Percentiles rank a stretch among this genome's conserved stretches.
phyloP scores from a whole-genome alignment of 2,797 vertebrate species.

The Loriculus beryllinus region DNA sequence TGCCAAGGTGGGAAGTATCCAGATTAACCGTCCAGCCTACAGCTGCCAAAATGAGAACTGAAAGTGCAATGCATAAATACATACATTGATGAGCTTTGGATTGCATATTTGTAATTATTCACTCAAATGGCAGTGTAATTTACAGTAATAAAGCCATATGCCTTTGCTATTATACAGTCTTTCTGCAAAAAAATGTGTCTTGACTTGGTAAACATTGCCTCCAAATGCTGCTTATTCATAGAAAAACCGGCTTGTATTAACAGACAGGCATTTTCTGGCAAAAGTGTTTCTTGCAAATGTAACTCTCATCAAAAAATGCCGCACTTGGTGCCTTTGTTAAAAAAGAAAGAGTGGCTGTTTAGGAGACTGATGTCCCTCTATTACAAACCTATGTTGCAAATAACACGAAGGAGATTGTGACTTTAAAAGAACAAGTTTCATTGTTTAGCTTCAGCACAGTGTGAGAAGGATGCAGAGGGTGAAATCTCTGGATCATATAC shows the following conservation, averaged over 20 bases:
- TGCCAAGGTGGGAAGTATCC: conserved; percentile 13
- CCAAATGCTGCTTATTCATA: background rate
- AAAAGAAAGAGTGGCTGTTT: background rate
- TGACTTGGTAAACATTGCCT: conserved; percentile 20
- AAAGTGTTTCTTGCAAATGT: background rate
- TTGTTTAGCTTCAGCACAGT: background rate
- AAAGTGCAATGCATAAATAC: background rate
- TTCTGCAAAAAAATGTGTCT: background rate
- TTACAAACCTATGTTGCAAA: background rate
- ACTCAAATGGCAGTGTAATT: conserved; percentile 1
- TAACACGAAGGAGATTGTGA: background rate
- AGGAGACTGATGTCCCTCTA: background rate
- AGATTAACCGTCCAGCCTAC: background rate
- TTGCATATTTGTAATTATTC: background rate
- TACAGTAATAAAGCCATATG: conserved; percentile 2
- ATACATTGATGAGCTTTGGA: background rate
- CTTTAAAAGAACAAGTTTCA: background rate
- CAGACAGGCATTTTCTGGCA: background rate
- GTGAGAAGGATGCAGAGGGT: conserved; percentile 17
- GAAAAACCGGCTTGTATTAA: background rate
- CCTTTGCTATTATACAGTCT: background rate
- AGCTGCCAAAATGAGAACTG: background rate
- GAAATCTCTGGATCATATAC: conserved; percentile 35
- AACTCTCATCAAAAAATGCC: background rate
- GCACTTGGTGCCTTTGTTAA: background rate